Evolutionary conservation across 2,888 invertebrate genomes (phyloP).

Genomic region (Cantharis rufa): DNA sequence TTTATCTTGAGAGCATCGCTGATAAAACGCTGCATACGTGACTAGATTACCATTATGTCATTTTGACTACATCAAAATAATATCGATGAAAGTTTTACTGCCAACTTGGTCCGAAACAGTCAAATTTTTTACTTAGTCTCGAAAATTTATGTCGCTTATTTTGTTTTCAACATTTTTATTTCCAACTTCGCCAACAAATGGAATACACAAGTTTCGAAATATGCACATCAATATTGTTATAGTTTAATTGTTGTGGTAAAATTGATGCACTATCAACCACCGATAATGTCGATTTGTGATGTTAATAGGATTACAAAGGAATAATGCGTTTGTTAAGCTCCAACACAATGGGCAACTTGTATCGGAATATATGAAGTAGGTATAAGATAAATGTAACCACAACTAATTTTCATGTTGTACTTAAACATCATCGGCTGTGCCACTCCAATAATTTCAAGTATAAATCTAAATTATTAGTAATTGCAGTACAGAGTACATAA

Average conservation of each 20-base stretch:
- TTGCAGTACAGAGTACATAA: too few species aligned
- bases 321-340: background rate
- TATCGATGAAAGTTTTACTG: background rate
- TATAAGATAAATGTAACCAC: background rate
- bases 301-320: background rate
- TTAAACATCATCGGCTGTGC: background rate
- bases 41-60: slow-evolving; percentile 42
- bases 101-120: background rate
- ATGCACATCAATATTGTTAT: background rate
- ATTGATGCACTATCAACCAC: background rate
- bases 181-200: too few species aligned
- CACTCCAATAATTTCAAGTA: background rate
- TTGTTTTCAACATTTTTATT: background rate
- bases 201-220: background rate
- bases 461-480: too few species aligned
- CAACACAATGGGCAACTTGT: background rate
- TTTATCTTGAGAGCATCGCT: slow-evolving; percentile 46
- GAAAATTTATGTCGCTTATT: background rate
- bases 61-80: slow-evolving; percentile 22
- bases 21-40: slow-evolving; percentile 44
- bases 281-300: background rate
- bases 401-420: background rate
- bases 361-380: background rate
- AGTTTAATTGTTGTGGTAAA: background rate
- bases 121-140: background rate